Percentiles rank a stretch among this genome's conserved stretches.
Evolutionary conservation across 1,140 invertebrate genomes (phyloP).

Genomic region (Bombyx mandarina): DNA sequence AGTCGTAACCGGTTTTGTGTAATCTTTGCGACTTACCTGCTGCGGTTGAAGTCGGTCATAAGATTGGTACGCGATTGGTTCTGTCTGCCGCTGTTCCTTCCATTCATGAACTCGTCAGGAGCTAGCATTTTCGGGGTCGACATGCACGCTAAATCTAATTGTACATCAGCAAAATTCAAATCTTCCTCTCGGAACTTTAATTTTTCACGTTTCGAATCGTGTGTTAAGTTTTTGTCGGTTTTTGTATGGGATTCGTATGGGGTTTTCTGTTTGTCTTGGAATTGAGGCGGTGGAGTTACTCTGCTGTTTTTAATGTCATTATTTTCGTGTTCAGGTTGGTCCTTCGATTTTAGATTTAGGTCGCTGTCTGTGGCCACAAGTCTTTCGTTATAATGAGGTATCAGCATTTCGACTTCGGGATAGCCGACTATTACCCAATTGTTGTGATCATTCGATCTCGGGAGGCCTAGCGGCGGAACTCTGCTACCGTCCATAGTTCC

Average conservation of each 20-base stretch:
- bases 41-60: conserved; percentile 44
- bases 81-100: conserved; percentile 38
- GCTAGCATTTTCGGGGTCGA: conserved; percentile 67
- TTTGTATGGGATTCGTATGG: conserved; percentile 51
- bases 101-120: conserved; percentile 50
- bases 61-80: conserved; percentile 45
- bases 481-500: conserved; percentile 51
- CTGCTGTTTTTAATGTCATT: conserved; percentile 34
- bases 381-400: conserved; percentile 58
- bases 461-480: conserved; percentile 60
- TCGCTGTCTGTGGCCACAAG: conserved; percentile 37
- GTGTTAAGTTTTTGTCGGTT: conserved; percentile 42
- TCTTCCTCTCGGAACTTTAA: conserved; percentile 49
- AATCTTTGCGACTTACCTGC: conserved; percentile 36
- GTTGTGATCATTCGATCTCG: conserved; percentile 43
- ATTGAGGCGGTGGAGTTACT: conserved; percentile 59
- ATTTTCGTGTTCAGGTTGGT: conserved; percentile 31
- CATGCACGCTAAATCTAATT: conserved; percentile 60
- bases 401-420: conserved; percentile 54
- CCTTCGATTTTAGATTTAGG: conserved; percentile 33
- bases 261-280: conserved; percentile 59
- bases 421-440: conserved; percentile 60
- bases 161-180: conserved; percentile 51
- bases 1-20: not conserved
- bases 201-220: conserved; percentile 62